Percentiles rank a stretch among this genome's conserved stretches.
Evolutionary conservation across 2,113 vertebrate species (phyloP).

Genomic region (Oceanites oceanicus): DNA sequence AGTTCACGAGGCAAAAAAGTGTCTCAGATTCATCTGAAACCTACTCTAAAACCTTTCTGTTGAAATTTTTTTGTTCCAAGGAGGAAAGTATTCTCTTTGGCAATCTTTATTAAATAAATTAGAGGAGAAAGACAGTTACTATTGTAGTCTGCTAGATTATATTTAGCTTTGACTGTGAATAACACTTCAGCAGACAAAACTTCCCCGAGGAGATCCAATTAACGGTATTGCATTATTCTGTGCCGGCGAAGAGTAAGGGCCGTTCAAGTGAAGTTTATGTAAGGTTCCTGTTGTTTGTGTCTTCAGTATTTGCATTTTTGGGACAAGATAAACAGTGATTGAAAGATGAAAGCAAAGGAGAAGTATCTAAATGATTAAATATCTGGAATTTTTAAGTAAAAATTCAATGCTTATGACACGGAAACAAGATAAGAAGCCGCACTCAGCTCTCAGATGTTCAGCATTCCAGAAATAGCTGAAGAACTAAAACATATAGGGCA

Average conservation of each 20-base stretch:
- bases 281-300: neutral
- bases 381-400: neutral
- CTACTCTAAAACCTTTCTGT: neutral
- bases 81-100: neutral
- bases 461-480: constrained; percentile 26
- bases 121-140: constrained; percentile 9
- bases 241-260: neutral
- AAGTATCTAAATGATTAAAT: neutral
- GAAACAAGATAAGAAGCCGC: neutral
- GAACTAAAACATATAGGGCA: neutral
- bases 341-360: constrained; percentile 8
- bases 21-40: neutral
- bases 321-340: neutral
- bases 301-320: constrained; percentile 12
- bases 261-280: neutral
- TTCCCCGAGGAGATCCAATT: constrained; percentile 33
- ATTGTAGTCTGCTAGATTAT: constrained; percentile 17
- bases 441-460: neutral
- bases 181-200: constrained; percentile 42
- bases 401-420: neutral
- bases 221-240: neutral
- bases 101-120: neutral
- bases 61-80: neutral
- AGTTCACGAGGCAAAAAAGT: neutral
- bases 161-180: constrained; percentile 53